Conservation (phyloP, 1,140 invertebrate genomes). For the Drosophila sturtevanti region DNA sequence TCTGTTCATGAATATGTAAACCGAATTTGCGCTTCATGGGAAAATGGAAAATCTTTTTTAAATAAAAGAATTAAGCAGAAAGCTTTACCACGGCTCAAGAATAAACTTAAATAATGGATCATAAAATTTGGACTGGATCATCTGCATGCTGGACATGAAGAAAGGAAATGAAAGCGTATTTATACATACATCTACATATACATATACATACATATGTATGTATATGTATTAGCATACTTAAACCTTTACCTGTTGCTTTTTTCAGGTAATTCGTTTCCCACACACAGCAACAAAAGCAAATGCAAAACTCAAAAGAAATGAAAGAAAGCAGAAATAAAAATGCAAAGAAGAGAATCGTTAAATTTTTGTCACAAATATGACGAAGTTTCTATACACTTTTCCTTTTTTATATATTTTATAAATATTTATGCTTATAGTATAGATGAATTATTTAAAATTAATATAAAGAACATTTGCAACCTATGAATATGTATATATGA, state of each 20-base stretch:
- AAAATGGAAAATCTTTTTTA: too few species aligned
- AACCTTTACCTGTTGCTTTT: constrained; percentile 5
- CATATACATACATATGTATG: too few species aligned
- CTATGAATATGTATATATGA: too few species aligned
- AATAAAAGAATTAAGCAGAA: too few species aligned
- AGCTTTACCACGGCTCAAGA: neutral
- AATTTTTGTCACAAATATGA: neutral
- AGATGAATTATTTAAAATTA: too few species aligned
- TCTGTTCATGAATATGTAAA: too few species aligned
- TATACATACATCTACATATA: too few species aligned
- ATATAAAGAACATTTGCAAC: too few species aligned
- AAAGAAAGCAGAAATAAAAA: neutral
- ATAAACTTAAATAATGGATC: neutral
- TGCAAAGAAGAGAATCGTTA: neutral
- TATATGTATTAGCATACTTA: neutral
- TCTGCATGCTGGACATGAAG: neutral
- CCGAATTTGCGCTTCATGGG: too few species aligned
- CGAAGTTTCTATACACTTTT: neutral
- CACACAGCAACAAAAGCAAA: neutral
- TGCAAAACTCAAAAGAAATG: neutral
- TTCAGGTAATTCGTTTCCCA: constrained; percentile 1
- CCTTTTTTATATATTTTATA: neutral
- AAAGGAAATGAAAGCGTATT: too few species aligned
- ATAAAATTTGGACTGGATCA: neutral
- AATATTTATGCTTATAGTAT: too few species aligned